Percentiles rank a stretch among this genome's conserved stretches.
phyloP scores from a whole-genome alignment of 2,797 vertebrate species.

The Coilia nasus region DNA sequence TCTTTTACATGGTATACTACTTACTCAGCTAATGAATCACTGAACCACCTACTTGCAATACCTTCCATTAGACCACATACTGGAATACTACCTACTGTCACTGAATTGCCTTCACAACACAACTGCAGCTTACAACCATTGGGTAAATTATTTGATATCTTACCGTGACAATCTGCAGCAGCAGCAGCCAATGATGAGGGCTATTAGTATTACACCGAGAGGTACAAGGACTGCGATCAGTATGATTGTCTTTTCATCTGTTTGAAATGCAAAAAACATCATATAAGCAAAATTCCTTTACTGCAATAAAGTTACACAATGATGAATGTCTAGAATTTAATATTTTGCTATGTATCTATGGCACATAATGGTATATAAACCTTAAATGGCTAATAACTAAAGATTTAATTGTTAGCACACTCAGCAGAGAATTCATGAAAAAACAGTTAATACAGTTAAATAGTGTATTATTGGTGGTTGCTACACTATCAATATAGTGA shows the following conservation, averaged over 20 bases:
- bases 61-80: no score
- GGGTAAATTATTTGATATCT: slow-evolving; percentile 39
- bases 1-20: no score
- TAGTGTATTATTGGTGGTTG: no score
- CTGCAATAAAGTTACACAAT: background rate
- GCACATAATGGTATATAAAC: background rate
- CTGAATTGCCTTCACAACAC: background rate
- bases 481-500: no score
- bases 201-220: slow-evolving; percentile 49
- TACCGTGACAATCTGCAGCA: slow-evolving; percentile 62
- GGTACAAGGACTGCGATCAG: slow-evolving; percentile 71
- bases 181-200: slow-evolving; percentile 51
- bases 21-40: no score
- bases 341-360: background rate
- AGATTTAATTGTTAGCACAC: no score
- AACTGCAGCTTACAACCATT: background rate
- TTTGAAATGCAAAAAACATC: background rate
- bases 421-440: no score
- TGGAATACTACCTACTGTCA: background rate
- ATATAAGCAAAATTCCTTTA: background rate
- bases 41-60: no score
- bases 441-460: no score
- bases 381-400: background rate
- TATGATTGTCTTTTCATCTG: slow-evolving; percentile 68
- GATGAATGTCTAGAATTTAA: background rate